Evolutionary conservation across 2,888 invertebrate species (phyloP).

Genomic region (Atrina japonica): DNA sequence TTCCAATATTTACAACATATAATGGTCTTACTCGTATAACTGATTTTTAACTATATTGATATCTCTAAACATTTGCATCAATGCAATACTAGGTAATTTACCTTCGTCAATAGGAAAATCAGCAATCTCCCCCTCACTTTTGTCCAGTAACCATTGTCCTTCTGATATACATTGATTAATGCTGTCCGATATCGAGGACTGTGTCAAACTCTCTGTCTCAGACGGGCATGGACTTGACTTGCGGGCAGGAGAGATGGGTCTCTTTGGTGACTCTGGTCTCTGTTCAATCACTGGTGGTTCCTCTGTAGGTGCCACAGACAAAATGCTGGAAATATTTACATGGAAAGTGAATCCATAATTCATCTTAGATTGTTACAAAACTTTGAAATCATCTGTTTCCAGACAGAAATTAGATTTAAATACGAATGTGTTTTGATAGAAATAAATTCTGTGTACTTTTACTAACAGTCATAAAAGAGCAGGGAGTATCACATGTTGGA

Average conservation of each 20-base stretch:
- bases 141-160: conserved; percentile 78
- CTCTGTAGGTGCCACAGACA: conserved; percentile 58
- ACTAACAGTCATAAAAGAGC: no score
- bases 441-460: no score
- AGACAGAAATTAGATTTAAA: no score
- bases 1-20: not conserved
- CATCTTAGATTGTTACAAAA: no score
- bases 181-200: conserved; percentile 66
- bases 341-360: no score
- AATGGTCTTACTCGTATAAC: not conserved
- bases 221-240: conserved; percentile 49
- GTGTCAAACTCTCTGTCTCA: conserved; percentile 51
- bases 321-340: conserved; percentile 47
- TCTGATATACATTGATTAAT: conserved; percentile 74
- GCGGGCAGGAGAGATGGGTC: conserved; percentile 46
- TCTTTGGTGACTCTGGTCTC: conserved; percentile 5
- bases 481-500: no score
- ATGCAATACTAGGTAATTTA: no score
- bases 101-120: conserved; percentile 66
- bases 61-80: not conserved
- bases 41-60: not conserved
- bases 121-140: conserved; percentile 77
- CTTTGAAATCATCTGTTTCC: no score
- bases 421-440: not conserved
- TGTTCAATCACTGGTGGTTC: conserved; percentile 24